Evolutionary conservation across 2,797 vertebrate species (phyloP).

Genomic region (Gobionotothen gibberifrons): DNA sequence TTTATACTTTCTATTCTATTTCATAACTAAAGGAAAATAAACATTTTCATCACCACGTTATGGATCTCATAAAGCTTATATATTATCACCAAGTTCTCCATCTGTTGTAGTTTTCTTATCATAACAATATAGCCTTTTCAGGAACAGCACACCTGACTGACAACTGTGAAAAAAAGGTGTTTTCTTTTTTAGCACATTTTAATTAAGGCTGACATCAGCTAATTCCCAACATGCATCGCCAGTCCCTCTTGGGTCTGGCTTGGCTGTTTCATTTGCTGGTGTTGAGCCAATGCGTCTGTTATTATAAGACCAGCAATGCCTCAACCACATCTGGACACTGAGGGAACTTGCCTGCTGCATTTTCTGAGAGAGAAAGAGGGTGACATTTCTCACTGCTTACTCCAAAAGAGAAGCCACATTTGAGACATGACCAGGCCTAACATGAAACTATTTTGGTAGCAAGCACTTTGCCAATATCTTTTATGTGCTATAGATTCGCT

Average conservation of each 20-base stretch:
- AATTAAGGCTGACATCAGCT: constrained; percentile 74
- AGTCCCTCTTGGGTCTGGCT: constrained; percentile 55
- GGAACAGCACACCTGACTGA: constrained; percentile 44
- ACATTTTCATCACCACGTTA: constrained; percentile 35
- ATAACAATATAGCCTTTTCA: constrained; percentile 9
- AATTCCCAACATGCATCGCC: constrained; percentile 64
- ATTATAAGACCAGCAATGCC: constrained; percentile 46
- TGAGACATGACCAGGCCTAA: constrained; percentile 17
- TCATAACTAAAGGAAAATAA: constrained; percentile 45
- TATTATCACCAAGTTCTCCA: not conserved
- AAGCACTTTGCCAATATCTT: constrained; percentile 22
- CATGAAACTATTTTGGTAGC: constrained; percentile 18
- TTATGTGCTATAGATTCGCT: constrained; percentile 21
- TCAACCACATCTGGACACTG: constrained; percentile 60
- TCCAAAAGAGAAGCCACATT: constrained; percentile 29
- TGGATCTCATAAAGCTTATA: too few species aligned
- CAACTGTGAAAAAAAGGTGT: constrained; percentile 29
- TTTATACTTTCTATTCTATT: constrained; percentile 49
- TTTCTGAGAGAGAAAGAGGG: constrained; percentile 16
- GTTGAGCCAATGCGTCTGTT: constrained; percentile 69
- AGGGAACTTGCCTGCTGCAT: constrained; percentile 56
- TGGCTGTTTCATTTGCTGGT: constrained; percentile 75
- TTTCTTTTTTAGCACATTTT: constrained; percentile 68
- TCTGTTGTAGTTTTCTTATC: constrained; percentile 9
- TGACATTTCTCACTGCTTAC: constrained; percentile 26